These are phyloP conservation scores for Rutpela maculata DNA, from an alignment of 2,888 invertebrate genomes.

Conservation along the genomic window DNA sequence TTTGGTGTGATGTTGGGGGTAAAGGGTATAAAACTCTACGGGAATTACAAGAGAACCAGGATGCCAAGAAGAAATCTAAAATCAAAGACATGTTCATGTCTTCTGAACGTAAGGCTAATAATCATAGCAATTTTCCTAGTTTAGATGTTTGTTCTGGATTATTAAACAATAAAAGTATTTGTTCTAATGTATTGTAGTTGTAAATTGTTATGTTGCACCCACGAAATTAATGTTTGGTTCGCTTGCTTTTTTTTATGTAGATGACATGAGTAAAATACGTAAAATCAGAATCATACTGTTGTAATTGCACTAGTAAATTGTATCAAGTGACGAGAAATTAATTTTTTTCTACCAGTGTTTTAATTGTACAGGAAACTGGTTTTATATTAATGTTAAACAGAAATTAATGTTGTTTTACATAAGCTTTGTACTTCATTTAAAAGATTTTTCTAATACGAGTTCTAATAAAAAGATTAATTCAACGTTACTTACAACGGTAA, in stretches of 20 bases:
- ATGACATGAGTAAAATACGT: neutral
- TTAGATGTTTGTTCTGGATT: constrained; percentile 71
- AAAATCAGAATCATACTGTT: constrained; percentile 1
- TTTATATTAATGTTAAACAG: neutral
- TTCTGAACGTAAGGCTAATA: constrained; percentile 82
- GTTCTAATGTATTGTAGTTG: constrained; percentile 1
- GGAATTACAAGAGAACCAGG: constrained; percentile 74
- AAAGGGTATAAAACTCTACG: constrained; percentile 87
- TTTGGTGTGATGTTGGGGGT: constrained; percentile 78
- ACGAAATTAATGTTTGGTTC: constrained; percentile 5
- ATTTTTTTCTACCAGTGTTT: neutral
- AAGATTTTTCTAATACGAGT: neutral
- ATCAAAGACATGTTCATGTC: constrained; percentile 88
- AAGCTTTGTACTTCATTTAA: neutral
- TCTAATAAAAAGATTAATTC: neutral
- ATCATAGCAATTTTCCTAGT: constrained; percentile 44
- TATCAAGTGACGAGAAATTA: neutral
- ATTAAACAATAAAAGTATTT: constrained; percentile 25
- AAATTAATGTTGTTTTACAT: neutral
- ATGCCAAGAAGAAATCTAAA: constrained; percentile 87
- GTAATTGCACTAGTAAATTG: neutral
- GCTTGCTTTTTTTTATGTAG: constrained; percentile 8
- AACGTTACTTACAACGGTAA: neutral
- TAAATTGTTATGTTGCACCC: constrained; percentile 12
- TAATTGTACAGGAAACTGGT: neutral